A percentile compares a stretch with the other conserved stretches of the same genome.
phyloP scores from a whole-genome alignment of 2,797 vertebrate genomes.

The Smutsia temminckii region DNA sequence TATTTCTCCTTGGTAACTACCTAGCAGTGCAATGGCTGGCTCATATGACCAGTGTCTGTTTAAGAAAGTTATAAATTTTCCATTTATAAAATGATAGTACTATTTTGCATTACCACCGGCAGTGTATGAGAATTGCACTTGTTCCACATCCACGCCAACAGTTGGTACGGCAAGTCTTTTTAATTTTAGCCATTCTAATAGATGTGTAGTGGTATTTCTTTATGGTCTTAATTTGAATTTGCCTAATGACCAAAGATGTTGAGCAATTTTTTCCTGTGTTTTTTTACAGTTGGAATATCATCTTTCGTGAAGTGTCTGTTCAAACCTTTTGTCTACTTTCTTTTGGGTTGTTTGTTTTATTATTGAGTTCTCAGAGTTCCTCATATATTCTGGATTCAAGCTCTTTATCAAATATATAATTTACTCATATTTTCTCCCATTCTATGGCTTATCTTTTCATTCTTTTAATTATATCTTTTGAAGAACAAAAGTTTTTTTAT shows the following conservation, averaged over 20 bases:
- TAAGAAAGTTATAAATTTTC: background rate
- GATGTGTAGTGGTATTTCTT: background rate
- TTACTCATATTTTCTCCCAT: background rate
- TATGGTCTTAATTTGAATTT: background rate
- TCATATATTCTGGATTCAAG: background rate
- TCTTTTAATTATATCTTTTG: background rate
- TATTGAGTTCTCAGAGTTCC: background rate
- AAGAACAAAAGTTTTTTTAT: background rate
- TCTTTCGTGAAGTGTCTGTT: background rate
- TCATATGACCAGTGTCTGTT: background rate
- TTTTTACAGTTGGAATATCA: background rate
- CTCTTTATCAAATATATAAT: background rate
- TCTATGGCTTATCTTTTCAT: background rate
- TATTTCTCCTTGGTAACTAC: background rate
- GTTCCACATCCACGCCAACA: background rate
- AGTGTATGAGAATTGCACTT: background rate
- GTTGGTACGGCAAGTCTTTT: background rate
- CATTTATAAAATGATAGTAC: background rate
- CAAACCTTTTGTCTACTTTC: background rate
- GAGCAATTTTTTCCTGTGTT: background rate
- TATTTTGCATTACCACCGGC: background rate
- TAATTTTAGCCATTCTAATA: background rate
- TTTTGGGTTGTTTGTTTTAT: background rate
- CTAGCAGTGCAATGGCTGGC: background rate
- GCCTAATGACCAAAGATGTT: background rate